A percentile compares a stretch with the other conserved stretches of the same genome.
These are phyloP conservation scores for Desmodus rotundus DNA, from an alignment of 2,113 vertebrate species.

Conservation along the genomic window DNA sequence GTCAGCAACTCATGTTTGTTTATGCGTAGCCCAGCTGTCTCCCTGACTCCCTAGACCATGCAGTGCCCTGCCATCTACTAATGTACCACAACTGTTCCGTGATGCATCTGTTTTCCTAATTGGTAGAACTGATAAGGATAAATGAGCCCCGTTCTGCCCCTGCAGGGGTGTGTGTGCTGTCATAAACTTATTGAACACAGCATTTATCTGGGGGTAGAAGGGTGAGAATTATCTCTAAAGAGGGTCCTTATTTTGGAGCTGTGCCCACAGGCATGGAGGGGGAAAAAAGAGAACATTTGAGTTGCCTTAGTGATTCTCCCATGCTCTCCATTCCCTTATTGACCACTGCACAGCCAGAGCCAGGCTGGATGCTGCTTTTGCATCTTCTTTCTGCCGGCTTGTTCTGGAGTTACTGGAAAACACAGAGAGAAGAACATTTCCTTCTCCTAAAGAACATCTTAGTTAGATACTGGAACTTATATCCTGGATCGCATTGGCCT, in stretches of 20 bases:
- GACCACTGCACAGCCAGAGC: background rate
- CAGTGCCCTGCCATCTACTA: constrained; percentile 27
- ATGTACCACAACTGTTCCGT: constrained; percentile 61
- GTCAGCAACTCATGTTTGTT: constrained; percentile 58
- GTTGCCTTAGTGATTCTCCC: background rate
- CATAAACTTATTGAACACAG: constrained; percentile 14
- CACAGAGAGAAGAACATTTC: background rate
- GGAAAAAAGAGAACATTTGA: background rate
- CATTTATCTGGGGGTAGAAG: background rate
- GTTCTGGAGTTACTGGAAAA: background rate
- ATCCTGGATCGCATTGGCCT: background rate
- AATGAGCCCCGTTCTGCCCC: constrained; percentile 39
- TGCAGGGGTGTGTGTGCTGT: background rate
- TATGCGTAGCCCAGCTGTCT: constrained; percentile 55
- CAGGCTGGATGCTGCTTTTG: background rate
- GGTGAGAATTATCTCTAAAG: background rate
- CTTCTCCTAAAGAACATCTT: background rate
- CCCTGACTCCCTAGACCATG: constrained; percentile 41
- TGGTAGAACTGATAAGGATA: constrained; percentile 72
- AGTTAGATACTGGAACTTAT: background rate
- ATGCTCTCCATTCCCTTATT: background rate
- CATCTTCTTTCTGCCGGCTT: background rate
- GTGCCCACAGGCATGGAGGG: background rate
- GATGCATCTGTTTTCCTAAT: constrained; percentile 69
- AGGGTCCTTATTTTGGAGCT: background rate